A percentile compares a stretch with the other conserved stretches of the same genome.
phyloP scores from a whole-genome alignment of 53 echinoderm and acorn worm genomes.

The Stichopus horrens region DNA sequence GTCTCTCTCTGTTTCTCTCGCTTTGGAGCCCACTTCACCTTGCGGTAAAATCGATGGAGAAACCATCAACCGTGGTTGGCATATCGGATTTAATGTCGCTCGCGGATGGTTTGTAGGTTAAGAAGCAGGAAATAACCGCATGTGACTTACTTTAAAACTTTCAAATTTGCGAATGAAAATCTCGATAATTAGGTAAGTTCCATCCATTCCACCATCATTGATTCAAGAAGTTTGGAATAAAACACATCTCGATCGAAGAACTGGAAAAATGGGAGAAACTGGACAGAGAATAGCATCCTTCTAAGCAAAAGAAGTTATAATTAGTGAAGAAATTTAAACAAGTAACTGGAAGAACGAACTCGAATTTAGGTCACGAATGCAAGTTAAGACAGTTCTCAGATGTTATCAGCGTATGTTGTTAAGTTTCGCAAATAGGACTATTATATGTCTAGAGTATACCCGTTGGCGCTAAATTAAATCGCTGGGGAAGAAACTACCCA shows the following conservation, averaged over 20 bases:
- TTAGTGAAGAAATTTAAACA: not conserved
- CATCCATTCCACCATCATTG: not conserved
- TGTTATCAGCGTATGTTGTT: too few relatives aligned
- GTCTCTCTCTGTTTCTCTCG: not conserved
- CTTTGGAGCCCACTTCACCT: conserved; percentile 15
- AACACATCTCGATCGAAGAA: not conserved
- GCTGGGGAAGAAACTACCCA: too few relatives aligned
- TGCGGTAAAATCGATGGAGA: conserved; percentile 3
- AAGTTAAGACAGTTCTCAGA: too few relatives aligned
- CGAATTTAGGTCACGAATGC: not conserved
- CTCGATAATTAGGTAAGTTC: not conserved
- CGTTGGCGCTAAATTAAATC: too few relatives aligned
- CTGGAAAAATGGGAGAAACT: not conserved
- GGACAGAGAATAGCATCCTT: not conserved
- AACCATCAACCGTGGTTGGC: not conserved
- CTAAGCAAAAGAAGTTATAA: not conserved
- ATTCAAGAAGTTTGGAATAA: not conserved
- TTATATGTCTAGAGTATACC: too few relatives aligned
- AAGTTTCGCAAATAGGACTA: too few relatives aligned
- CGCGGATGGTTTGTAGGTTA: conserved; percentile 20
- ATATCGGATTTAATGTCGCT: conserved; percentile 18
- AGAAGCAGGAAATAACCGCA: conserved; percentile 12
- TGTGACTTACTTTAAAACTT: conserved; percentile 20
- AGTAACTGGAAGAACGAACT: not conserved
- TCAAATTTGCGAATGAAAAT: not conserved